Evolutionary conservation across 1,140 invertebrate species (phyloP).

Genomic region (Babylonia areolata): DNA sequence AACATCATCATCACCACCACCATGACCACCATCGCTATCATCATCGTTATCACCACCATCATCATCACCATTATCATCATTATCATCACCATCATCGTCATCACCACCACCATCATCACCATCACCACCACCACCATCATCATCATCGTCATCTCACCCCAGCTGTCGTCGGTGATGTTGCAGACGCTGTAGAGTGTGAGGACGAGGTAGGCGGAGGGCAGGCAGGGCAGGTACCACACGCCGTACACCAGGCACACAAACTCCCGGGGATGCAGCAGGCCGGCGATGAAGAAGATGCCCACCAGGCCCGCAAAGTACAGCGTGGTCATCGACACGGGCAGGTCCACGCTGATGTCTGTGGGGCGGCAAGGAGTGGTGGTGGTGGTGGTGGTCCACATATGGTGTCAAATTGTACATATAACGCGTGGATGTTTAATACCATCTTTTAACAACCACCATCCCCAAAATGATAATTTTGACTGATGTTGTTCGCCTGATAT

Average conservation of each 20-base stretch:
- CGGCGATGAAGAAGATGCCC: constrained; percentile 80
- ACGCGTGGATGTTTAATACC: no score
- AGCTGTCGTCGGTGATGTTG: constrained; percentile 69
- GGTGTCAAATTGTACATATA: no score
- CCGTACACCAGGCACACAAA: constrained; percentile 61
- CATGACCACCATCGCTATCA: constrained; percentile 6
- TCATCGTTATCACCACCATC: constrained; percentile 5
- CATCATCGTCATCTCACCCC: no score
- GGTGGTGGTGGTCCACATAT: no score
- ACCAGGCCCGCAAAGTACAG: constrained; percentile 59
- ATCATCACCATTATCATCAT: no score
- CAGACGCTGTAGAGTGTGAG: constrained; percentile 70
- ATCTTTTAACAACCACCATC: no score
- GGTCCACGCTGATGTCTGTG: constrained; percentile 56
- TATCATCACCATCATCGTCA: no score
- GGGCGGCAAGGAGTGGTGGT: not conserved
- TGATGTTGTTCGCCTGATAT: no score
- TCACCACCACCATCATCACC: no score
- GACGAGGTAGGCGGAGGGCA: constrained; percentile 67
- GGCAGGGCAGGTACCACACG: constrained; percentile 67
- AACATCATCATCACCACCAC: constrained; percentile 7
- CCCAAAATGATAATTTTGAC: no score
- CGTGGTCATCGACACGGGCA: constrained; percentile 60
- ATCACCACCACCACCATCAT: no score
- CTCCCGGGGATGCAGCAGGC: constrained; percentile 85